Conservation (phyloP, 2,888 invertebrate species). For the Catocala nupta region DNA sequence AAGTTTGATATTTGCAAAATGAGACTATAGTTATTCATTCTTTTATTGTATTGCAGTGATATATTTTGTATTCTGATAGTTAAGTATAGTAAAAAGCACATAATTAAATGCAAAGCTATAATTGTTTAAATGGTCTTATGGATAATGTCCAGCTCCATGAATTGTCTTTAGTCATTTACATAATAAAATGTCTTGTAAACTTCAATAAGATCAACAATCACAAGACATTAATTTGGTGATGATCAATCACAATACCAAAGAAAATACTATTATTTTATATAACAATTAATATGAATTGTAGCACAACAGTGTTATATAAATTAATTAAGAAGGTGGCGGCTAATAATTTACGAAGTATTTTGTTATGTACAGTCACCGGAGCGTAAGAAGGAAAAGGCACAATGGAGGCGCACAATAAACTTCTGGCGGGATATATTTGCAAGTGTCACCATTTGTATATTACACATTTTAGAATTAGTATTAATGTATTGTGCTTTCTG, state of each 20-base stretch:
- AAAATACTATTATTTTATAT: constrained; percentile 49
- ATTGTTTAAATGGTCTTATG: too few species aligned
- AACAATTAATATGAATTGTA: constrained; percentile 12
- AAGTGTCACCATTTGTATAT: constrained; percentile 81
- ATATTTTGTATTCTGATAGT: too few species aligned
- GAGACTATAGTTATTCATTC: too few species aligned
- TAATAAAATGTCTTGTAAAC: background rate
- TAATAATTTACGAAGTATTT: constrained; percentile 31
- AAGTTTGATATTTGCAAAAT: too few species aligned
- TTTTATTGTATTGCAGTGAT: too few species aligned
- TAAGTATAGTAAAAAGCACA: too few species aligned
- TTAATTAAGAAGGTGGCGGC: too few species aligned
- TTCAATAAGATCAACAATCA: too few species aligned
- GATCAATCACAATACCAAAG: constrained; percentile 70
- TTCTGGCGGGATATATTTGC: constrained; percentile 87
- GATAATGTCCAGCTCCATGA: too few species aligned
- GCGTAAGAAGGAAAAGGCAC: constrained; percentile 84
- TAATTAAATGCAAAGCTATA: too few species aligned
- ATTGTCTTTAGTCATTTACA: too few species aligned
- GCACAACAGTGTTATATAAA: background rate
- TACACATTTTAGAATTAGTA: constrained; percentile 45
- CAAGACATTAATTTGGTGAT: background rate
- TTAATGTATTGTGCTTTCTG: constrained; percentile 17
- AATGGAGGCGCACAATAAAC: constrained; percentile 87
- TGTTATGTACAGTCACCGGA: constrained; percentile 82